Evolutionary conservation across 2,888 invertebrate genomes (phyloP), one percentile per base, ranked within the genome.

Genomic region (Andrena chrysosceles): DNA sequence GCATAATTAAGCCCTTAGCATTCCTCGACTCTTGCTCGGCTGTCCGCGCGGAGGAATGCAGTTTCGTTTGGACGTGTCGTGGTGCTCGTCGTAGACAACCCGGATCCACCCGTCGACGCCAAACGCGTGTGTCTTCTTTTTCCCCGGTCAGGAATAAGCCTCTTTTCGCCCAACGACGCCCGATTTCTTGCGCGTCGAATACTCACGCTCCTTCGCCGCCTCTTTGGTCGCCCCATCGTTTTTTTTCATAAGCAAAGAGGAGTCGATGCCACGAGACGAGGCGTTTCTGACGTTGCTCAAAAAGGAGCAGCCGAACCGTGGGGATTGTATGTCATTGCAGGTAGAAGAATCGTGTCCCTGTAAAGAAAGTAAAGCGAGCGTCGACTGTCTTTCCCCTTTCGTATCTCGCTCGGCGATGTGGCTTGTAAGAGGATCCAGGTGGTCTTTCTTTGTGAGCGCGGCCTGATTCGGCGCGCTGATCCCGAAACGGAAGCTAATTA

Each of bases 1-100:
- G 87, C 87, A 90, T 90, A 90, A 90, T 90, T 90, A 89, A 90
- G 85, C 84, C 86, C 89, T 89, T 86, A 83, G 67, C 82, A 86
- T 87, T 88, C 85, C 86, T 81, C 29, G 63, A 20, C 74, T 75
- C 81, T 78, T 75, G 67, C 56, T 69, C 76, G 79, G 35, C 77
- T 70, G 78, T 71, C 62, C 74, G 52, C 54, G 29, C 66, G 59
- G 29, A 77, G 83, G 89, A 88, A 89, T 89, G 89, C 83, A 83
- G 85, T 77, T 87, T 84, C 82, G 77, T 86, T 84, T 72, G 74
- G 73, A 79, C 75, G 68, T 59, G 77, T 81, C 77, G 59, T 73
- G 63, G 75, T 81, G 48, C 64, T 31, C 26, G 26, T 42, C 59
- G 68, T 60, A 67, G 67, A 79, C 70, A 80, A 62, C 48, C 10